phyloP scores from a whole-genome alignment of 2,797 vertebrate genomes.

The Alosa sapidissima region DNA sequence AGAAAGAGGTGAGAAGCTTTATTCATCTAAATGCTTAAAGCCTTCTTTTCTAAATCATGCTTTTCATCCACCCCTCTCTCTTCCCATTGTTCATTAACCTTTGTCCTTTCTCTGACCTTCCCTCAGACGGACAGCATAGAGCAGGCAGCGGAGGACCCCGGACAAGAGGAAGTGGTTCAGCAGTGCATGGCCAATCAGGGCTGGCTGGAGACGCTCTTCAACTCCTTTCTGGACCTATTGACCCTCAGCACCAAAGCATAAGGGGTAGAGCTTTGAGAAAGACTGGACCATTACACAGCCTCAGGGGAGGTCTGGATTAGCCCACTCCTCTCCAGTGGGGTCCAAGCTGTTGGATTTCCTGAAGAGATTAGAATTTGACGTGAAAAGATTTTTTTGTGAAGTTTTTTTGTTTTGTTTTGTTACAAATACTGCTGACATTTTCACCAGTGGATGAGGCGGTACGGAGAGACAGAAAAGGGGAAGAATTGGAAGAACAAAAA shows the following conservation, averaged over 20 bases:
- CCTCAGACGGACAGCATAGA: conserved; percentile 85
- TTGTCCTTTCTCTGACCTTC: not conserved
- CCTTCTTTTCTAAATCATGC: not conserved
- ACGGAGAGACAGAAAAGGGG: conserved; percentile 31
- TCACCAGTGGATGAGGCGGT: conserved; percentile 37
- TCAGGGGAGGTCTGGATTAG: conserved; percentile 33
- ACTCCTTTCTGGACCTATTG: conserved; percentile 86
- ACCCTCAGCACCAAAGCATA: conserved; percentile 76
- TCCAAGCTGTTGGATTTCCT: conserved; percentile 5
- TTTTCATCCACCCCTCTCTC: not conserved
- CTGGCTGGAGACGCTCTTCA: conserved; percentile 89
- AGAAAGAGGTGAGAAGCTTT: conserved; percentile 80
- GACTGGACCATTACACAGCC: conserved; percentile 31
- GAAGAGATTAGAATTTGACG: conserved; percentile 9
- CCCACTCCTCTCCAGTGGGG: conserved; percentile 39
- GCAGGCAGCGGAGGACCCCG: conserved; percentile 85
- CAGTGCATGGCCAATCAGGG: conserved; percentile 92
- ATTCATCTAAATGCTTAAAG: not conserved
- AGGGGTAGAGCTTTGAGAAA: conserved; percentile 36
- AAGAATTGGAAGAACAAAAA: conserved; percentile 2
- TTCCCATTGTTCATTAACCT: not conserved
- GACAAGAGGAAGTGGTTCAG: conserved; percentile 93
- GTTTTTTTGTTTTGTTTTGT: conserved; percentile 36
- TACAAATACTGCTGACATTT: conserved; percentile 41
- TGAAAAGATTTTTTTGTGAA: conserved; percentile 1